Percentiles rank a stretch among this genome's conserved stretches.
Conservation (phyloP, 2,797 vertebrate genomes). For the Linurgus olivaceus region DNA sequence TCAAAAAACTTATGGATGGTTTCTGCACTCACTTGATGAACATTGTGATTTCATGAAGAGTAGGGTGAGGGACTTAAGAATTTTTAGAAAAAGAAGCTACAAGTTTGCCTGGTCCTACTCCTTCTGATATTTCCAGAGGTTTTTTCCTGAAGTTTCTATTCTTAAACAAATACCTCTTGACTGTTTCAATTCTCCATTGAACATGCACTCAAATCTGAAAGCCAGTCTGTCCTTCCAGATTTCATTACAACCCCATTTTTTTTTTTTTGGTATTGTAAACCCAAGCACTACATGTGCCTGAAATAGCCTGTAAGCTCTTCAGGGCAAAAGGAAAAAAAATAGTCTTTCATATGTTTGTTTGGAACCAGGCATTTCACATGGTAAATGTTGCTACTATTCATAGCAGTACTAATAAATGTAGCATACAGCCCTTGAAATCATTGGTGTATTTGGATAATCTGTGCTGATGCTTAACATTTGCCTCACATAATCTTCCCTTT, state of each 20-base stretch:
- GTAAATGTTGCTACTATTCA: conserved; percentile 22
- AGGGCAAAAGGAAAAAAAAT: not conserved
- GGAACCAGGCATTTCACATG: not conserved
- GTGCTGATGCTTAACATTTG: conserved; percentile 4
- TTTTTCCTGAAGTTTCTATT: not conserved
- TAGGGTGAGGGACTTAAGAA: not conserved
- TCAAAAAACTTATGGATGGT: not conserved
- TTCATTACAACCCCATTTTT: not conserved
- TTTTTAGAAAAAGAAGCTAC: not conserved
- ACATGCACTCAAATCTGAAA: not conserved
- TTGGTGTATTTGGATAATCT: not conserved
- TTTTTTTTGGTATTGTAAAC: not conserved
- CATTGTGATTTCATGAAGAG: not conserved
- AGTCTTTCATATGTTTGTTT: not conserved
- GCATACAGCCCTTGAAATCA: not conserved
- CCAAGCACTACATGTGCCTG: not conserved
- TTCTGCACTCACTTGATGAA: not conserved
- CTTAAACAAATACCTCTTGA: not conserved
- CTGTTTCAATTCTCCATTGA: not conserved
- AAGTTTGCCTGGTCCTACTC: not conserved
- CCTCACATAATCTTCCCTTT: not conserved
- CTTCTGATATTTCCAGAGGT: not conserved
- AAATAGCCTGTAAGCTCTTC: not conserved
- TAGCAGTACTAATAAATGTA: conserved; percentile 13
- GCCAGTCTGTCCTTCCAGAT: not conserved